phyloP scores from a whole-genome alignment of 2,797 vertebrate species.

The Lagocephalus sceleratus region DNA sequence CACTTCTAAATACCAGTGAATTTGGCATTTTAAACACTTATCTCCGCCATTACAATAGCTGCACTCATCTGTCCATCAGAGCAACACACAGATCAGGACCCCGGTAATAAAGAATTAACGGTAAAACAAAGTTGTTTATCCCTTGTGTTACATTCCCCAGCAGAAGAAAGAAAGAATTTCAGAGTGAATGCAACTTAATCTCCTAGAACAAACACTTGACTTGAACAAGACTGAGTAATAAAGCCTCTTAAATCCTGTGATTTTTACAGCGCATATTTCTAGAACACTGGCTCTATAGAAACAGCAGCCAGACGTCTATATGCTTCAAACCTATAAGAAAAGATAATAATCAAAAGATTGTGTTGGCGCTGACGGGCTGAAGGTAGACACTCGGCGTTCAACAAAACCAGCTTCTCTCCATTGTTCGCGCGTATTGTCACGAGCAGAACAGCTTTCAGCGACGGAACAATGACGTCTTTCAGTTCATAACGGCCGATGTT shows the following conservation, averaged over 20 bases:
- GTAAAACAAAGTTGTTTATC: neutral
- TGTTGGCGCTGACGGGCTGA: slow-evolving; percentile 21
- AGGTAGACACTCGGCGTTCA: slow-evolving; percentile 22
- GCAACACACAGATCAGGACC: too few species aligned
- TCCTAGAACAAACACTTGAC: neutral
- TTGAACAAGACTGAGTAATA: neutral
- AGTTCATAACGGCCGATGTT: slow-evolving; percentile 19
- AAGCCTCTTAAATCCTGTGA: neutral
- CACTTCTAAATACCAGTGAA: too few species aligned
- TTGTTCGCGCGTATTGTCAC: slow-evolving; percentile 35
- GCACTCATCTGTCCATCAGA: too few species aligned
- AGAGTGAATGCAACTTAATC: neutral
- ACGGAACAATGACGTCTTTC: slow-evolving; percentile 22
- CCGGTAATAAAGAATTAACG: neutral
- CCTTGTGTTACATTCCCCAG: neutral
- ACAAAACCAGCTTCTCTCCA: slow-evolving; percentile 19
- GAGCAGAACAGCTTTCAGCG: slow-evolving; percentile 35
- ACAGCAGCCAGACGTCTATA: slow-evolving; percentile 17
- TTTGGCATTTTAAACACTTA: too few species aligned
- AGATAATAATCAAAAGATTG: slow-evolving; percentile 32
- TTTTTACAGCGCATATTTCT: neutral
- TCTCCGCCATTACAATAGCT: too few species aligned
- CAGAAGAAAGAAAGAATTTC: neutral
- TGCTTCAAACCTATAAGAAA: slow-evolving; percentile 26
- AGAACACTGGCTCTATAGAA: neutral